These are phyloP conservation scores for Tenualosa thibaudeaui DNA, from an alignment of 2,797 vertebrate genomes.

Conservation along the genomic window DNA sequence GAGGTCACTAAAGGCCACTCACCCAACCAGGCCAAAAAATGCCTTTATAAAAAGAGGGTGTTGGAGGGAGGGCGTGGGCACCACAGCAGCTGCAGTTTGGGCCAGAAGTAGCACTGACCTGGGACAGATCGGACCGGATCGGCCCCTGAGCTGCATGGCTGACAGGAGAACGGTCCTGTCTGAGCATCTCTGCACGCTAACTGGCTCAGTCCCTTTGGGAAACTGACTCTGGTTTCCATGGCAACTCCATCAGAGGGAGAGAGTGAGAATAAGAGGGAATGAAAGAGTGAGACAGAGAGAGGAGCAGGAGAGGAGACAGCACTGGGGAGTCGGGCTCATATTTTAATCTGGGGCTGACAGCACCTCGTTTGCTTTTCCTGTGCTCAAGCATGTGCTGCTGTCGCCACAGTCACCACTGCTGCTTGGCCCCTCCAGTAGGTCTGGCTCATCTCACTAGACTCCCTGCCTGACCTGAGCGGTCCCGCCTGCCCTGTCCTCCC, in stretches of 20 bases:
- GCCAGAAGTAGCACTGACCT: background rate
- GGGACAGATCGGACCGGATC: background rate
- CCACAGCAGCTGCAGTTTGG: background rate
- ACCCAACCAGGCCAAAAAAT: slow-evolving; percentile 17
- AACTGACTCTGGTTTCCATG: slow-evolving; percentile 58
- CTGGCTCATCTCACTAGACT: background rate
- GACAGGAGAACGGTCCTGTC: slow-evolving; percentile 45
- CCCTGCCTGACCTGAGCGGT: background rate
- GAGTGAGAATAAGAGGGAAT: slow-evolving; percentile 36
- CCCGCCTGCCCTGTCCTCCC: background rate
- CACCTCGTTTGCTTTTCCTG: slow-evolving; percentile 10
- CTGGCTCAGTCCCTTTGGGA: slow-evolving; percentile 53
- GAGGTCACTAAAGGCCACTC: slow-evolving; percentile 36
- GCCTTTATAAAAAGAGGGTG: slow-evolving; percentile 34
- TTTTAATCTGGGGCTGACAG: slow-evolving; percentile 53
- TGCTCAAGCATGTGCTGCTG: slow-evolving; percentile 7
- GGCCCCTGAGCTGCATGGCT: background rate
- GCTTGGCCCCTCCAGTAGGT: slow-evolving; percentile 27
- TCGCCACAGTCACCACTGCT: background rate
- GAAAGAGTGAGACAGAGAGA: slow-evolving; percentile 21
- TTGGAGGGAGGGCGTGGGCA: slow-evolving; percentile 21
- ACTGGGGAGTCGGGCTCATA: slow-evolving; percentile 36
- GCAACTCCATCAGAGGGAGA: slow-evolving; percentile 55
- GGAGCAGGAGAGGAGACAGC: background rate
- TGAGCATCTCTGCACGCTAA: slow-evolving; percentile 48